These are phyloP conservation scores for Solen grandis DNA, from an alignment of 1,140 invertebrate species.

Conservation along the genomic window DNA sequence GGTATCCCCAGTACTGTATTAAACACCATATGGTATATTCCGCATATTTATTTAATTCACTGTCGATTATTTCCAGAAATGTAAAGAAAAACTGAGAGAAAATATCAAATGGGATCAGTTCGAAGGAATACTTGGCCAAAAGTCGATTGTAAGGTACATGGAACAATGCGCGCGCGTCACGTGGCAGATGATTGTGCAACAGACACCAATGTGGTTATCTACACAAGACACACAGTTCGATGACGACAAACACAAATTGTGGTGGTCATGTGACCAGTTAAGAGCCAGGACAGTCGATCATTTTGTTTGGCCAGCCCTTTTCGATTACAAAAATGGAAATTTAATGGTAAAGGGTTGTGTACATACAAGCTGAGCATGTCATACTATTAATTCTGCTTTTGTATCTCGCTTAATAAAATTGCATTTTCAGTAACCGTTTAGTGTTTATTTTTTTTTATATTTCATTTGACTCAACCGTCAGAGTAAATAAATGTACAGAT, in stretches of 20 bases:
- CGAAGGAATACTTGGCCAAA: slow-evolving; percentile 33
- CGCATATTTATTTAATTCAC: too few species aligned
- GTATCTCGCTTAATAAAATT: too few species aligned
- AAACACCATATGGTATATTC: too few species aligned
- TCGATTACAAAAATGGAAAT: slow-evolving; percentile 74
- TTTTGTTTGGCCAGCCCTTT: slow-evolving; percentile 75
- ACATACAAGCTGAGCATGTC: too few species aligned
- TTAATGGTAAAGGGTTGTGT: slow-evolving; percentile 76
- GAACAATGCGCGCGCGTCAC: slow-evolving; percentile 62
- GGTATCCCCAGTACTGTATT: too few species aligned
- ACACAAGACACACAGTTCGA: slow-evolving; percentile 67
- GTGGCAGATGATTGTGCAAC: slow-evolving; percentile 78
- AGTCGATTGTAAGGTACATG: slow-evolving; percentile 31
- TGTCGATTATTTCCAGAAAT: too few species aligned
- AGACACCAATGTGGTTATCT: slow-evolving; percentile 69
- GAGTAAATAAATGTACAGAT: too few species aligned
- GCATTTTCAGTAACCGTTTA: too few species aligned
- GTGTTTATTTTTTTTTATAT: too few species aligned
- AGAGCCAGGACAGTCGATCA: slow-evolving; percentile 65
- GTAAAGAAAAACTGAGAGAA: slow-evolving; percentile 5
- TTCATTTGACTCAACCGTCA: too few species aligned
- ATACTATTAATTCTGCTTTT: too few species aligned
- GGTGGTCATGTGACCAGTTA: slow-evolving; percentile 76
- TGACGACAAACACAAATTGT: slow-evolving; percentile 73
- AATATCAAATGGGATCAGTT: slow-evolving; percentile 12